These are phyloP conservation scores for Rhynchonycteris naso DNA, from an alignment of 2,797 vertebrate species.

Conservation along the genomic window DNA sequence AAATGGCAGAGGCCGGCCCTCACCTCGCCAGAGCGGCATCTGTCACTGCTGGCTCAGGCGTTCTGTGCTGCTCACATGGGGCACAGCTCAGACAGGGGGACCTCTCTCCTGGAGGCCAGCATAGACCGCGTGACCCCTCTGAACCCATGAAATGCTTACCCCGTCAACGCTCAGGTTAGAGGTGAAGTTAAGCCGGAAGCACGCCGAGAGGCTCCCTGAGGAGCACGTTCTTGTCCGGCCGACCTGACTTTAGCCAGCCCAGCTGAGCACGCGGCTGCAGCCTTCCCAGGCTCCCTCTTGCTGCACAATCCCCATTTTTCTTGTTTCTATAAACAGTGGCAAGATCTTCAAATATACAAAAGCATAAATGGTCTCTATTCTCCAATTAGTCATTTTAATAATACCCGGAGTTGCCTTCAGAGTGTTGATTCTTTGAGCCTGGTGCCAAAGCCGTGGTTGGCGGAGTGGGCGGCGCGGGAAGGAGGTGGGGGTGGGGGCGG, in stretches of 20 bases:
- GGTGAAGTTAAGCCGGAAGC: not conserved
- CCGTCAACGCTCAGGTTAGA: accelerated
- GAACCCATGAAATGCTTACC: not conserved
- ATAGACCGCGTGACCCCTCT: not conserved
- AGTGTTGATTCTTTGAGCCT: constrained; percentile 48
- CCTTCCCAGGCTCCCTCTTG: not conserved
- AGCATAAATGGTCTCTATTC: constrained; percentile 74
- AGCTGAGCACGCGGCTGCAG: not conserved
- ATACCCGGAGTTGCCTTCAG: constrained; percentile 56
- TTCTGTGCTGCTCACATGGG: not conserved
- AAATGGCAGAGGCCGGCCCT: not conserved
- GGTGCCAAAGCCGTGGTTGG: constrained; percentile 23
- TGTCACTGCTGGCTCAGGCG: not conserved
- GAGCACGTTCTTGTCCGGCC: accelerated
- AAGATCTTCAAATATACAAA: constrained; percentile 77
- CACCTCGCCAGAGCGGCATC: not conserved
- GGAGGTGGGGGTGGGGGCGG: not conserved
- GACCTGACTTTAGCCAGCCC: not conserved
- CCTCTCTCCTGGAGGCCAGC: not conserved
- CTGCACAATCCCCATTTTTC: constrained; percentile 61
- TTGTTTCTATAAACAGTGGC: constrained; percentile 67
- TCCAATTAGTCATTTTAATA: constrained; percentile 77
- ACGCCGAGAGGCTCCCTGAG: not conserved
- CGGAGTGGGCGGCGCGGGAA: not conserved
- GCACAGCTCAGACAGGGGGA: not conserved